Percentiles rank a stretch among this genome's conserved stretches.
These are phyloP conservation scores for Coptotermes formosanus DNA, from an alignment of 1,140 invertebrate species.

Conservation along the genomic window DNA sequence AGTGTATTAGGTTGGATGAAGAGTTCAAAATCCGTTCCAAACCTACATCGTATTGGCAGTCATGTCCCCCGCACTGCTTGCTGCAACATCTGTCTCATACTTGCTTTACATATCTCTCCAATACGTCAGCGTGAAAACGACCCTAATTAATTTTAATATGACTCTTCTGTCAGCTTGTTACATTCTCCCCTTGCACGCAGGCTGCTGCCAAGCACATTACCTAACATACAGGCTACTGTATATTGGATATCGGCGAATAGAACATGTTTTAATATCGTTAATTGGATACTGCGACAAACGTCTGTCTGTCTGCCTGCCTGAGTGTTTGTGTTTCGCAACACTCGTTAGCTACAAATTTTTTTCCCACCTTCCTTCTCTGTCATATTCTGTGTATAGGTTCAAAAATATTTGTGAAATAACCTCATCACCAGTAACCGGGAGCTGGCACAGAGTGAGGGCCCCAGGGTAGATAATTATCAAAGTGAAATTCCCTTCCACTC, in stretches of 20 bases:
- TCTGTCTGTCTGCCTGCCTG: background rate
- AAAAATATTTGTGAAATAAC: constrained; percentile 6
- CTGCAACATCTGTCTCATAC: too few species aligned
- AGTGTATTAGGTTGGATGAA: too few species aligned
- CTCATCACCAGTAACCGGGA: background rate
- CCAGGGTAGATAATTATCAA: background rate
- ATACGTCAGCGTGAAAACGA: background rate
- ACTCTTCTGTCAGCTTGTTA: background rate
- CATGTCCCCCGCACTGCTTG: too few species aligned
- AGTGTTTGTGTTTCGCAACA: background rate
- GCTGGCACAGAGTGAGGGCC: background rate
- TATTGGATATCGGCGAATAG: background rate
- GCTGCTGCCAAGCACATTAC: background rate
- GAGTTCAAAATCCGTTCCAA: too few species aligned
- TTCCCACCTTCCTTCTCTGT: background rate
- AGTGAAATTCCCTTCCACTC: background rate
- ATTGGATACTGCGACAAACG: background rate
- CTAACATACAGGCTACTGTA: background rate
- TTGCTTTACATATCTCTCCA: too few species aligned
- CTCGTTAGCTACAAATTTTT: background rate
- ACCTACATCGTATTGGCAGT: too few species aligned
- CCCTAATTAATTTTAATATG: background rate
- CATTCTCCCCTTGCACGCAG: background rate
- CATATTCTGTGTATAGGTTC: background rate
- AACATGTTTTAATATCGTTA: background rate